phyloP scores from a whole-genome alignment of 2,113 vertebrate genomes.

The Atrichornis clamosus region DNA sequence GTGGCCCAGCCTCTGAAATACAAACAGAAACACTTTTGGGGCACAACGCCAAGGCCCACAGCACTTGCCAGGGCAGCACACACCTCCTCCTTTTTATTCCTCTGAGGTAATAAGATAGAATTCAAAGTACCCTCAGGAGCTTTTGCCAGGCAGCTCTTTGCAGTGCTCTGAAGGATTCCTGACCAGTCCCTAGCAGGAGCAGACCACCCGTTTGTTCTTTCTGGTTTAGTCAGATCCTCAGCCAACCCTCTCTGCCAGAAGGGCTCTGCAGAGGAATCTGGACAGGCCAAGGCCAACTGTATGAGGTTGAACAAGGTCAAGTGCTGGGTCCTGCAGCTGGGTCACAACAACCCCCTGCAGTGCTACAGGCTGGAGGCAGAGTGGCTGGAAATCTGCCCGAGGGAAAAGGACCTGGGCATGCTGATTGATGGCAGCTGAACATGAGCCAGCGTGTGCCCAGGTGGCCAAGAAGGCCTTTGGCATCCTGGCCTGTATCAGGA shows the following conservation, averaged over 20 bases:
- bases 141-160: background rate
- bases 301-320: background rate
- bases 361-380: background rate
- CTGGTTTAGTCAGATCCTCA: background rate
- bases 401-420: background rate
- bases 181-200: fast-evolving
- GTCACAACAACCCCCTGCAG: background rate
- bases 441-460: fast-evolving
- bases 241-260: background rate
- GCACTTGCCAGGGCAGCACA: background rate
- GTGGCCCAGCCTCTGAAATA: background rate
- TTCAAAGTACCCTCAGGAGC: background rate
- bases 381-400: background rate
- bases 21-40: background rate
- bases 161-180: background rate
- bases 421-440: background rate
- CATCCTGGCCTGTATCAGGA: background rate
- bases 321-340: background rate
- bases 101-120: background rate
- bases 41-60: background rate
- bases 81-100: background rate
- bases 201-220: background rate
- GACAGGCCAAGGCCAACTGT: background rate
- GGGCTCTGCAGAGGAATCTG: background rate
- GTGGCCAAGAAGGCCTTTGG: no score